Percentiles rank a stretch among this genome's conserved stretches.
Evolutionary conservation across 2,113 vertebrate species (phyloP).

Genomic region (Myotis lucifugus): DNA sequence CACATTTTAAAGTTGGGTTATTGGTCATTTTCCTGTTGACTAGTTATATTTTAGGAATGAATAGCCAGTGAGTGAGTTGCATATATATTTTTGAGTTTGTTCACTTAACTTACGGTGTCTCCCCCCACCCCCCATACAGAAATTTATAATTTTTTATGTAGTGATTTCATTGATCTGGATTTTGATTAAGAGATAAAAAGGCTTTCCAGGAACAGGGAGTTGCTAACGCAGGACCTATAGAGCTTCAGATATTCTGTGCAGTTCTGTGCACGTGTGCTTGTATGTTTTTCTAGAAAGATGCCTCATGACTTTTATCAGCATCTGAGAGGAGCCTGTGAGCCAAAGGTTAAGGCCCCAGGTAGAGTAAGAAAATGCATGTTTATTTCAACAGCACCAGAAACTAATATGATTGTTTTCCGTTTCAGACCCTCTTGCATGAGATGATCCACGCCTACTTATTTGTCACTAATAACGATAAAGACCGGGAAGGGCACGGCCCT

Average conservation of each 20-base stretch:
- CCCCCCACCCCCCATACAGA: not conserved
- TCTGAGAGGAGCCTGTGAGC: conserved; percentile 15
- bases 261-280: not conserved
- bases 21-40: not conserved
- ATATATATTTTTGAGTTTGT: not conserved
- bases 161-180: not conserved
- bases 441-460: conserved; percentile 99
- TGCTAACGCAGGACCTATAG: not conserved
- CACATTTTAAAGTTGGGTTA: not conserved
- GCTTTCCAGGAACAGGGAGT: not conserved
- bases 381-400: not conserved
- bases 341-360: not conserved
- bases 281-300: not conserved
- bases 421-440: conserved; percentile 96
- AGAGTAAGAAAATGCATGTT: conserved; percentile 27
- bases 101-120: not conserved
- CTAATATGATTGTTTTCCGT: conserved; percentile 1
- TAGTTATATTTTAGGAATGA: not conserved
- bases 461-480: conserved; percentile 95
- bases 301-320: not conserved
- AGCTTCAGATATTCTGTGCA: not conserved
- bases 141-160: not conserved
- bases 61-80: not conserved
- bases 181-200: not conserved
- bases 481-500: conserved; percentile 93